A percentile compares a stretch with the other conserved stretches of the same genome.
Conservation (phyloP, 2,797 vertebrate species). For the Apogon talboti region DNA sequence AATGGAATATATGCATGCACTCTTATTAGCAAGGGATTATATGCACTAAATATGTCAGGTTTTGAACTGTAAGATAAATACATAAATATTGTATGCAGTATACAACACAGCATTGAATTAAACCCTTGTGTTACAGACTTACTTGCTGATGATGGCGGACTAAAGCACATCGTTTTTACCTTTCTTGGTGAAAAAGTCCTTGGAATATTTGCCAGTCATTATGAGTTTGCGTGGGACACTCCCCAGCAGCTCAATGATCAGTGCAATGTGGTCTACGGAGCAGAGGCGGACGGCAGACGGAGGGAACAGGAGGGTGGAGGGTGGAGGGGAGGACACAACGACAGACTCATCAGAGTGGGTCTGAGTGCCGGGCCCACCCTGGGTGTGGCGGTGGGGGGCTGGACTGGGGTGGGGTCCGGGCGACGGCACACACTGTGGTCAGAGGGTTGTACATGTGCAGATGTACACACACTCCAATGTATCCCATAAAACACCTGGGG, state of each 20-base stretch:
- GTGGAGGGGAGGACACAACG: conserved; percentile 63
- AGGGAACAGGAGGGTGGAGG: conserved; percentile 38
- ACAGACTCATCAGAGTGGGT: conserved; percentile 79
- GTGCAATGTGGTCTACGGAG: conserved; percentile 93
- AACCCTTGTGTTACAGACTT: no score
- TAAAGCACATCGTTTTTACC: conserved; percentile 81
- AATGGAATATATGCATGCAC: background rate
- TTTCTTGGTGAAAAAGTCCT: conserved; percentile 99
- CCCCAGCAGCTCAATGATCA: conserved; percentile 99
- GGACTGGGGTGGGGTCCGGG: conserved; percentile 21
- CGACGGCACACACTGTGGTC: conserved; percentile 29
- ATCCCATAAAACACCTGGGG: conserved; percentile 15
- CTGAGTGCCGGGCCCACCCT: conserved; percentile 65
- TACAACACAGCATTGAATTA: no score
- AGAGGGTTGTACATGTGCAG: background rate
- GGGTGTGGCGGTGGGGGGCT: conserved; percentile 52
- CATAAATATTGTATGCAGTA: no score
- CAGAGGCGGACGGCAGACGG: conserved; percentile 31
- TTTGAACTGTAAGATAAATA: background rate
- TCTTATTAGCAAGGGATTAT: background rate
- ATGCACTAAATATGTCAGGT: background rate
- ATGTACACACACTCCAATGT: conserved; percentile 18
- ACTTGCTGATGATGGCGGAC: no score
- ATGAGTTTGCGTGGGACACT: conserved; percentile 96
- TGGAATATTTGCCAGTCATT: conserved; percentile 96